A percentile compares a stretch with the other conserved stretches of the same genome.
Evolutionary conservation across 2,888 invertebrate genomes (phyloP).

Genomic region (Phaonia tiefii): DNA sequence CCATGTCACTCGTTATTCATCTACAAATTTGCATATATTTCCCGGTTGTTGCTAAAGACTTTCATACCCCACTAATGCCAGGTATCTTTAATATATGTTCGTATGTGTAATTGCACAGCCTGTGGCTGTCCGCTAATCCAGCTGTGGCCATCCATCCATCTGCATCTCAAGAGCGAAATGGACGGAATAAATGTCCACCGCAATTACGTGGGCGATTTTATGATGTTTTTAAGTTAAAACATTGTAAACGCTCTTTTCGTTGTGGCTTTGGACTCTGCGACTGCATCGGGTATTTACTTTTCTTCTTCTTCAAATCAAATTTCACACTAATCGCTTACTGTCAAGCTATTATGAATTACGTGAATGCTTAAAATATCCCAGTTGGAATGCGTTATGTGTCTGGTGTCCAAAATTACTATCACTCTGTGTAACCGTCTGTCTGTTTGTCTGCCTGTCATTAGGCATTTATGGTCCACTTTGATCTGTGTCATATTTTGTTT

Average conservation of each 20-base stretch:
- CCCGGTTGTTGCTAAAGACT: not conserved
- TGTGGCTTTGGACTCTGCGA: not conserved
- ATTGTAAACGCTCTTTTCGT: slow-evolving; percentile 19
- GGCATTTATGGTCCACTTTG: slow-evolving; percentile 39
- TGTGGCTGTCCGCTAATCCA: slow-evolving; percentile 56
- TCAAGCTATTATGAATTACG: slow-evolving; percentile 54
- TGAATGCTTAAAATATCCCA: not conserved
- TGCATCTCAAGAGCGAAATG: slow-evolving; percentile 6
- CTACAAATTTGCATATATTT: slow-evolving; percentile 7
- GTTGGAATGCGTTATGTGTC: not conserved
- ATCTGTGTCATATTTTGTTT: slow-evolving; percentile 41
- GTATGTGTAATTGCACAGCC: slow-evolving; percentile 20
- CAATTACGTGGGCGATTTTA: slow-evolving; percentile 58
- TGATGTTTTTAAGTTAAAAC: slow-evolving; percentile 19
- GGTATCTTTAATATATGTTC: not conserved
- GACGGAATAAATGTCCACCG: slow-evolving; percentile 36
- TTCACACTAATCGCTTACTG: slow-evolving; percentile 56
- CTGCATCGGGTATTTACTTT: too few species aligned
- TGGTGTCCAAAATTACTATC: not conserved
- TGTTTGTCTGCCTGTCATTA: not conserved
- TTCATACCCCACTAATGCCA: not conserved
- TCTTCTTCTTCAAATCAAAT: too few species aligned
- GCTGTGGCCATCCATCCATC: slow-evolving; percentile 61
- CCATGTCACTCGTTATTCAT: slow-evolving; percentile 59
- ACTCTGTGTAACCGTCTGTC: not conserved